A percentile compares a stretch with the other conserved stretches of the same genome.
phyloP scores from a whole-genome alignment of 2,113 vertebrate genomes.

The Indicator indicator region DNA sequence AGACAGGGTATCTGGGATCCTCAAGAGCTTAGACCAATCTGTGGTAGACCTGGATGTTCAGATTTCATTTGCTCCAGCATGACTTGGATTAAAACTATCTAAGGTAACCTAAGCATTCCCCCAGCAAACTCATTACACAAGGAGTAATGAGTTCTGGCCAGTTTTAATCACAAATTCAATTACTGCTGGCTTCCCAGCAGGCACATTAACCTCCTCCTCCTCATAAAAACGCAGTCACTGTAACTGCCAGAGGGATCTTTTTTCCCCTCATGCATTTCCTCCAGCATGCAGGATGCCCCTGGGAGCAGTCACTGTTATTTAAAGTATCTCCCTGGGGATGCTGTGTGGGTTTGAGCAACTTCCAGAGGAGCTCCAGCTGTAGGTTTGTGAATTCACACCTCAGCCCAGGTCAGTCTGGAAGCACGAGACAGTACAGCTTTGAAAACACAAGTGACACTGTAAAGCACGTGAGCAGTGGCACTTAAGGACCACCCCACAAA shows the following conservation, averaged over 20 bases:
- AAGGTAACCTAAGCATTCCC: not conserved
- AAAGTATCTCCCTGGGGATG: not conserved
- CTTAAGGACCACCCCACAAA: not conserved
- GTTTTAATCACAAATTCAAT: slow-evolving; percentile 15
- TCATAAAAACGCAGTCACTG: not conserved
- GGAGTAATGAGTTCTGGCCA: not conserved
- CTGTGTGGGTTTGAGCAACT: not conserved
- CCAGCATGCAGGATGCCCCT: not conserved
- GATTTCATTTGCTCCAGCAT: not conserved
- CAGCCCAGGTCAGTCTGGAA: not conserved
- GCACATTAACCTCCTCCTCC: not conserved
- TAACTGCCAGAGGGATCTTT: not conserved
- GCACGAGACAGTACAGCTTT: not conserved
- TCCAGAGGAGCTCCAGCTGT: not conserved
- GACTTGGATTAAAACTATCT: not conserved
- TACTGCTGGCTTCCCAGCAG: not conserved
- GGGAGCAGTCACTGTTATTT: not conserved
- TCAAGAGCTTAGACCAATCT: not conserved
- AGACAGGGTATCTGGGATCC: not conserved
- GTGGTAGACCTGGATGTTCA: not conserved
- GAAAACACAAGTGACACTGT: not conserved
- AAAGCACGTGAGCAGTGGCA: not conserved
- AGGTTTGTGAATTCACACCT: not conserved
- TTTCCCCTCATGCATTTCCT: not conserved
- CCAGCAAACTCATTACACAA: not conserved